Conservation (phyloP, 2,797 vertebrate species). For the Coreius guichenoti region DNA sequence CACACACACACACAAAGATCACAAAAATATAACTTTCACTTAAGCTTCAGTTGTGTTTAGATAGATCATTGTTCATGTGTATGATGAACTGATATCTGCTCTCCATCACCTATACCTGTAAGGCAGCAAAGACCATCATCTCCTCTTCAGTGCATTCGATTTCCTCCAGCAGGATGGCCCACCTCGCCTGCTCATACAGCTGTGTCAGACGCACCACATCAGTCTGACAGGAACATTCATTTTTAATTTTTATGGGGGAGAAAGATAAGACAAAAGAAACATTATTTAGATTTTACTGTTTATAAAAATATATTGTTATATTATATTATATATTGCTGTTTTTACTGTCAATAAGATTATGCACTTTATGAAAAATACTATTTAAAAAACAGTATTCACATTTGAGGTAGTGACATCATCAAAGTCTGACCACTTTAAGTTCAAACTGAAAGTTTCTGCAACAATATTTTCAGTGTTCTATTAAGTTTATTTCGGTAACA, state of each 20-base stretch:
- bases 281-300: neutral
- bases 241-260: neutral
- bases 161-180: constrained; percentile 81
- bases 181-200: constrained; percentile 82
- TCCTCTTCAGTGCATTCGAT: constrained; percentile 83
- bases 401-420: neutral
- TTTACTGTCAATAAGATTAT: neutral
- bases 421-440: neutral
- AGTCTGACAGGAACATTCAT: constrained; percentile 59
- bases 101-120: constrained; percentile 72
- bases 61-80: neutral
- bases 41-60: neutral
- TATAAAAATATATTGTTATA: too few relatives aligned
- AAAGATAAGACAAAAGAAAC: neutral
- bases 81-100: neutral
- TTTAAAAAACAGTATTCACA: neutral
- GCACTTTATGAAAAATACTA: neutral
- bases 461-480: neutral
- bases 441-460: neutral
- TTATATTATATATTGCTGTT: neutral
- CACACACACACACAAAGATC: constrained; percentile 27
- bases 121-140: constrained; percentile 82
- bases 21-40: neutral
- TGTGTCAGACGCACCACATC: constrained; percentile 79
- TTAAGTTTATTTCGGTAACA: neutral